Percentiles rank a stretch among this genome's conserved stretches.
phyloP scores from a whole-genome alignment of 2,113 vertebrate species.

The Brienomyrus brachyistius region DNA sequence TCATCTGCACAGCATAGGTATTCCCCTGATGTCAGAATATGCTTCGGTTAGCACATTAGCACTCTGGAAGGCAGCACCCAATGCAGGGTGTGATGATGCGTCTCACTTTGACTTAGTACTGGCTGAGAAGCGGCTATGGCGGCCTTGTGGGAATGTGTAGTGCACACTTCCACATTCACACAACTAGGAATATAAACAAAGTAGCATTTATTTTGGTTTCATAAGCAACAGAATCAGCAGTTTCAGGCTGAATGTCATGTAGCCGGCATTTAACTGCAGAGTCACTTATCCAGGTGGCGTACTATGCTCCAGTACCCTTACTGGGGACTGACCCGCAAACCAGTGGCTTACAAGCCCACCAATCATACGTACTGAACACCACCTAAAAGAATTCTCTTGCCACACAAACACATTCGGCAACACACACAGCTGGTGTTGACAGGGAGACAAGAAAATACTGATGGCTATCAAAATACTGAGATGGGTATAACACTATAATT shows the following conservation, averaged over 20 bases:
- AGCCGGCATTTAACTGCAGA: neutral
- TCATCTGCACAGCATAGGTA: neutral
- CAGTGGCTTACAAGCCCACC: neutral
- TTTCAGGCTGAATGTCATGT: neutral
- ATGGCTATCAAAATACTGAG: neutral
- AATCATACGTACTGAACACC: neutral
- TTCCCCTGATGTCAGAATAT: neutral
- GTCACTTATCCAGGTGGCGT: neutral
- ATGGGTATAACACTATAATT: neutral
- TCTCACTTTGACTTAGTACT: neutral
- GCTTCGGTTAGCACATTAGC: neutral
- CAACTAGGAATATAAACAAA: neutral
- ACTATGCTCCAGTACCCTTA: neutral
- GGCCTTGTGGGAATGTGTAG: neutral
- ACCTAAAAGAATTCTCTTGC: neutral
- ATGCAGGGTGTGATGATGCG: neutral
- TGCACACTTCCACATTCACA: neutral
- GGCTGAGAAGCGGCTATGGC: neutral
- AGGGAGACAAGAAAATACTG: neutral
- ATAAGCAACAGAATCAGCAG: neutral
- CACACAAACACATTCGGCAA: neutral
- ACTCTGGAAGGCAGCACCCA: neutral
- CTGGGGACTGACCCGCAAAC: neutral
- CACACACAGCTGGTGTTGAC: neutral
- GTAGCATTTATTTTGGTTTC: neutral